Conservation (phyloP, 2,797 vertebrate species). For the Rhinogobio ventralis region DNA sequence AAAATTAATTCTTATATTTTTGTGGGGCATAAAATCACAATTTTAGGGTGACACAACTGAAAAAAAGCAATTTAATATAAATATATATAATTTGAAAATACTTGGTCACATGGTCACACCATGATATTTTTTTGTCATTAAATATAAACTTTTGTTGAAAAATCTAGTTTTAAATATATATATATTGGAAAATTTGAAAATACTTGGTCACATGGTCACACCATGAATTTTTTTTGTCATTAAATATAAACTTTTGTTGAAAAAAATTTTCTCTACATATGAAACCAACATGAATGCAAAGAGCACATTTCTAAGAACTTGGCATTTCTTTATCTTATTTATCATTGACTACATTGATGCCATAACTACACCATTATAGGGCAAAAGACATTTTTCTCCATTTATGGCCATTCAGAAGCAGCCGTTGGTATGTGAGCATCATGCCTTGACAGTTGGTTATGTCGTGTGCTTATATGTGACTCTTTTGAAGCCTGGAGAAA, state of each 20-base stretch:
- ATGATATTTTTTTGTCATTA: not conserved
- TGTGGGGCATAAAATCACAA: not conserved
- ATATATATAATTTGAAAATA: too few relatives aligned
- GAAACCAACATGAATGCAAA: not conserved
- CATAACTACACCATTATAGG: not conserved
- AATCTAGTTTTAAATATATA: too few relatives aligned
- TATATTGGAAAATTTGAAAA: too few relatives aligned
- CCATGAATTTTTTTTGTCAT: not conserved
- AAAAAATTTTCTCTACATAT: not conserved
- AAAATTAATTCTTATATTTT: not conserved
- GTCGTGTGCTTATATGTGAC: not conserved
- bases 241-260: not conserved
- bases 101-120: not conserved
- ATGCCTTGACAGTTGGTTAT: conserved; percentile 1
- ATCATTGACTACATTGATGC: not conserved
- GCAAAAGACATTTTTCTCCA: not conserved
- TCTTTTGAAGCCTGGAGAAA: conserved; percentile 38
- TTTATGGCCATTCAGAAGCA: not conserved
- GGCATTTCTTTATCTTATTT: not conserved
- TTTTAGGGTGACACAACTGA: not conserved
- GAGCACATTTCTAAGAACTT: not conserved
- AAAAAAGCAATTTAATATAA: not conserved
- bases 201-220: not conserved
- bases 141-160: not conserved
- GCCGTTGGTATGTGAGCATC: not conserved